These are phyloP conservation scores for Axea sp. DNA, from an alignment of 2,888 invertebrate genomes.

Conservation along the genomic window DNA sequence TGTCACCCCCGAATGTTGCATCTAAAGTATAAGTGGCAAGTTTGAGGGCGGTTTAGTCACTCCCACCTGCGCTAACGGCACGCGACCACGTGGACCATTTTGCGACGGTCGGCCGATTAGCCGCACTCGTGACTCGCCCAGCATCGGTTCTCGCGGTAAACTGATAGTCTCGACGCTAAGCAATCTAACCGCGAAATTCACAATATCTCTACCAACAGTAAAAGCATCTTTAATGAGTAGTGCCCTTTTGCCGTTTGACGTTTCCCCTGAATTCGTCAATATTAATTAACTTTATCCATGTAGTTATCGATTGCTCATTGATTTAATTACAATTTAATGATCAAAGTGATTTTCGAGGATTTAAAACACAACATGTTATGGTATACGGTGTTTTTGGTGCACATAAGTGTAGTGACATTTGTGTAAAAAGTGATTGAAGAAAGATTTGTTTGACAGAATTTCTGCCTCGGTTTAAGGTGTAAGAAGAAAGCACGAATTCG, in stretches of 20 bases:
- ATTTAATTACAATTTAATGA: no score
- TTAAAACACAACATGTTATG: neutral
- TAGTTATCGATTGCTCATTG: no score
- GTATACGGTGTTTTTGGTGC: constrained; percentile 2
- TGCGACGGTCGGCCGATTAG: constrained; percentile 63
- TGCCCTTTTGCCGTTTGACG: constrained; percentile 13
- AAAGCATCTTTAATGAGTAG: constrained; percentile 13
- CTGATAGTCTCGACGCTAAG: constrained; percentile 4
- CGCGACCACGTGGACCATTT: constrained; percentile 70
- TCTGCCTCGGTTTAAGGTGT: constrained; percentile 5
- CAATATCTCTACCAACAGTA: neutral
- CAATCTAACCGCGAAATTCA: constrained; percentile 31
- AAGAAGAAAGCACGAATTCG: constrained; percentile 7
- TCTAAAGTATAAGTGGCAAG: constrained; percentile 64
- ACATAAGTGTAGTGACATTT: constrained; percentile 27
- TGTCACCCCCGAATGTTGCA: constrained; percentile 40
- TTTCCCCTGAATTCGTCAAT: neutral
- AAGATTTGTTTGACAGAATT: neutral
- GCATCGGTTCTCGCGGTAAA: constrained; percentile 53
- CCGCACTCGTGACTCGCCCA: constrained; percentile 66
- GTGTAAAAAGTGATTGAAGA: constrained; percentile 13
- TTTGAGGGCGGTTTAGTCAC: constrained; percentile 69
- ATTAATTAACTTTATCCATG: no score
- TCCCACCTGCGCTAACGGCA: constrained; percentile 66
- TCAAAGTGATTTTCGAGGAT: neutral